These are phyloP conservation scores for Dromococcyx pavoninus DNA, from an alignment of 2,797 vertebrate genomes.

Conservation along the genomic window DNA sequence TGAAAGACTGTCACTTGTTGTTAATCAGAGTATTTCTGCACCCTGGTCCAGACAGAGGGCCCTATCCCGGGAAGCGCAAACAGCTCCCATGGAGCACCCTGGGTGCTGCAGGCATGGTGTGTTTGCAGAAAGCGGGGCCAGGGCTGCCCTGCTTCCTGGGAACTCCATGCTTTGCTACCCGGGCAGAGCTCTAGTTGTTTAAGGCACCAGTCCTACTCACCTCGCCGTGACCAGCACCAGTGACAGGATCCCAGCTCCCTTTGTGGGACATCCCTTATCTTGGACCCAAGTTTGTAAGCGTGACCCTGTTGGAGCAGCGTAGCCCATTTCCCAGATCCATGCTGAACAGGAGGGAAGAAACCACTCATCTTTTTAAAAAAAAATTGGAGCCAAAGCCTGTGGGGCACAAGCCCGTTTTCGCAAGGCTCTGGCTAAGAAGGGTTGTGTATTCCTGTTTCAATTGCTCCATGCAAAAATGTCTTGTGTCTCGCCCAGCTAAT, in stretches of 20 bases:
- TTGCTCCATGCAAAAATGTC: not conserved
- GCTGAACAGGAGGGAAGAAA: not conserved
- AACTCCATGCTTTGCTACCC: rapidly evolving
- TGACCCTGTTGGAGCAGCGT: not conserved
- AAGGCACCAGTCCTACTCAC: not conserved
- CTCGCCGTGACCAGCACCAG: not conserved
- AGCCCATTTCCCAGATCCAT: not conserved
- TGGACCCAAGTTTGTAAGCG: rapidly evolving
- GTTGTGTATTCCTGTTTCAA: not conserved
- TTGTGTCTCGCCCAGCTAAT: not conserved
- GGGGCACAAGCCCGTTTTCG: not conserved
- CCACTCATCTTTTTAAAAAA: not conserved
- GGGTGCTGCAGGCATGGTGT: not conserved
- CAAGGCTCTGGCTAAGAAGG: not conserved
- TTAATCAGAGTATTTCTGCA: not conserved
- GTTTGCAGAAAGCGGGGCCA: not conserved
- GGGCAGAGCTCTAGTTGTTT: not conserved
- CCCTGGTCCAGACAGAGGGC: not conserved
- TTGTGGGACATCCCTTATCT: not conserved
- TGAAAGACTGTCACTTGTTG: not conserved
- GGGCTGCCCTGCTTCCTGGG: not conserved
- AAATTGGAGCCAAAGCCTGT: not conserved
- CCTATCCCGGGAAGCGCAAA: not conserved
- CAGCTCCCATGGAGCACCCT: not conserved
- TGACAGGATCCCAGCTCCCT: not conserved